Evolutionary conservation across 2,113 vertebrate species (phyloP).

Genomic region (Alligator sinensis): DNA sequence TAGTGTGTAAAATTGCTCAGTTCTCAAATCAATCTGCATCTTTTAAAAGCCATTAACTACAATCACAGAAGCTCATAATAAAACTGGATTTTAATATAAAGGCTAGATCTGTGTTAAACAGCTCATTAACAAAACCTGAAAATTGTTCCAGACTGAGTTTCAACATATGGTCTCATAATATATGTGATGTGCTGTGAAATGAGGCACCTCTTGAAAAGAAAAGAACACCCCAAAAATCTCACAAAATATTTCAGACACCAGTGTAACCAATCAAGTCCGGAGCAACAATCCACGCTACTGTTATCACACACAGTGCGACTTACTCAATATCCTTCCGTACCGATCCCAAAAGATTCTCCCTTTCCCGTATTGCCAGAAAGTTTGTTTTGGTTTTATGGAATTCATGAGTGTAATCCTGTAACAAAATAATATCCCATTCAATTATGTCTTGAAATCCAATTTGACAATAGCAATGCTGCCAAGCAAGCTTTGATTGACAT

Average conservation of each 20-base stretch:
- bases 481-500: neutral
- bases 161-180: neutral
- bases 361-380: conserved; percentile 93
- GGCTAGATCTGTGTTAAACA: neutral
- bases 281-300: neutral
- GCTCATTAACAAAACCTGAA: neutral
- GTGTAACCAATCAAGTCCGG: neutral
- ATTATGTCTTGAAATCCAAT: neutral
- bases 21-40: neutral
- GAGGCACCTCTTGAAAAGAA: neutral
- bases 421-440: conserved; percentile 46
- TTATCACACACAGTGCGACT: conserved; percentile 70
- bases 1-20: neutral
- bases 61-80: neutral
- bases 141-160: neutral
- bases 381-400: conserved; percentile 99
- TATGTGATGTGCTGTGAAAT: neutral
- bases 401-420: conserved; percentile 96
- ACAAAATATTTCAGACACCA: neutral
- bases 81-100: neutral
- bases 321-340: conserved; percentile 98
- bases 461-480: neutral
- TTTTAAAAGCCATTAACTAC: neutral
- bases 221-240: neutral
- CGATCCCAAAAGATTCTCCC: conserved; percentile 95